Percentiles rank a stretch among this genome's conserved stretches.
phyloP scores from a whole-genome alignment of 2,797 vertebrate genomes.

The Tadarida brasiliensis region DNA sequence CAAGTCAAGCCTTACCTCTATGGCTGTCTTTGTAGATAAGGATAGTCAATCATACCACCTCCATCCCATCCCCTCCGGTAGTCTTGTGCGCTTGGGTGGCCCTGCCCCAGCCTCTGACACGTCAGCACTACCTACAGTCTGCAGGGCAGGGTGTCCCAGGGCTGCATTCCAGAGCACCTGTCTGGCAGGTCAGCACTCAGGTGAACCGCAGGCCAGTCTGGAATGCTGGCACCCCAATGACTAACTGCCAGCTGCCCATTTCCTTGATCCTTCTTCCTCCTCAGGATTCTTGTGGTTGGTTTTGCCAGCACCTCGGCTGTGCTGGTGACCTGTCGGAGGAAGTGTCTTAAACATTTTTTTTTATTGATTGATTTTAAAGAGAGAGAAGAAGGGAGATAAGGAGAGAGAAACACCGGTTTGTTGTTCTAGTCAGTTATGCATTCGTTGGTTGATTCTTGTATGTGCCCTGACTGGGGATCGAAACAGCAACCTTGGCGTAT shows the following conservation, averaged over 20 bases:
- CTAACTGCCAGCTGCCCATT: neutral
- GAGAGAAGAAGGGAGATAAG: neutral
- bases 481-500: neutral
- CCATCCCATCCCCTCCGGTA: neutral
- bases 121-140: neutral
- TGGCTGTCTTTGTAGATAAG: neutral
- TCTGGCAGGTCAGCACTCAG: constrained; percentile 9
- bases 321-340: neutral
- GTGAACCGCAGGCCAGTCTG: neutral
- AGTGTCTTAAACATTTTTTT: neutral
- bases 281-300: neutral
- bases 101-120: neutral
- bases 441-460: neutral
- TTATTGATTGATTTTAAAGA: neutral
- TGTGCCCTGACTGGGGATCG: neutral
- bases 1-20: neutral
- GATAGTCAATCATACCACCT: neutral
- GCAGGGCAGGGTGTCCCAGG: neutral
- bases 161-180: neutral
- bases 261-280: neutral
- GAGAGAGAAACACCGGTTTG: neutral
- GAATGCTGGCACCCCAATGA: neutral
- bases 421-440: neutral
- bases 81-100: neutral
- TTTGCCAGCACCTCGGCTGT: neutral